Base-by-base conservation (phyloP, 2,113 vertebrate genomes). In the Ammodramus savannarum region DNA sequence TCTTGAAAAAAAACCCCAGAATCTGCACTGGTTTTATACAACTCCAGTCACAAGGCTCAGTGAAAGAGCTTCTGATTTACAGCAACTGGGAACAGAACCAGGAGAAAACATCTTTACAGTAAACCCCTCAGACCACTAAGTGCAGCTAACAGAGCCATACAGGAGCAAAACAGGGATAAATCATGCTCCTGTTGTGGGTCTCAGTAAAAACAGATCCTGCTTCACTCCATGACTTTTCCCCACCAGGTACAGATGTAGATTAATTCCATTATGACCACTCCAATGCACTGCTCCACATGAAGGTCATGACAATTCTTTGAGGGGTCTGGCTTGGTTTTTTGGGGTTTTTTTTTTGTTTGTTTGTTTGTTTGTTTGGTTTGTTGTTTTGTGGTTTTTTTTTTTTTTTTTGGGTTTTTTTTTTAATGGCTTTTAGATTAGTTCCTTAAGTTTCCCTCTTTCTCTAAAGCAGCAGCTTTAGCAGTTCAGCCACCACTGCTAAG, bases 51-150 rank as follows among this genome's bases (percentile, higher is more conserved):
- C 19, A 88, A 68, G 18, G 18, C 48, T 93, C 82, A 49, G 49
- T 63, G 73, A 91, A 95, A 89, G 27, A 83, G 51, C 26, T 91
- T 61, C 63, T 91, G 46, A 85, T 93, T 96, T 95, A 93, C 43
- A 94, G 36, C n/a, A 61, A 7, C 26, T 68, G 21, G n/a, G 32
- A 89, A 51, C 10, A 92, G 63, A 92, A 91, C 19, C 4, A 2
- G 48, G 59, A 61, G 52, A 59, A 85, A 93, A 54, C 26, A 38
- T 69, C 80, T 52, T 90, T 66, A 76, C 41, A 87, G 49, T 48
- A 77, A 89, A 59, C 13, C 31, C 62, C 68, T 52, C 57, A 39
- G 76, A 95, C 59, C 68, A 65, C 65, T 55, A 77, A 85, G 57
- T 78, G 86, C 92, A 90, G 27, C 39, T 68, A 55, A 71, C 44